phyloP scores from a whole-genome alignment of 2,888 invertebrate genomes.

The Cynaeus angustus region DNA sequence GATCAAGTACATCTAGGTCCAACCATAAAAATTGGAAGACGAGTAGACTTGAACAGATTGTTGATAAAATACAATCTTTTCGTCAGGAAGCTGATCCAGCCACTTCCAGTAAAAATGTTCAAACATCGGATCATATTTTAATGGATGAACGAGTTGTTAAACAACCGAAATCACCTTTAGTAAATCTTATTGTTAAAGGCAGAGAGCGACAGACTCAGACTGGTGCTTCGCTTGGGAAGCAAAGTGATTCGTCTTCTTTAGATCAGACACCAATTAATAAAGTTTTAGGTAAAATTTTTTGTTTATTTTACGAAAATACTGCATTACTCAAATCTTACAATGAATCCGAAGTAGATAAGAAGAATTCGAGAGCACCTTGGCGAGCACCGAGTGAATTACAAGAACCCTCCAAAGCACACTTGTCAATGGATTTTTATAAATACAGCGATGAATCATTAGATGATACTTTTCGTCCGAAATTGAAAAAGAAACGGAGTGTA shows the following conservation, averaged over 20 bases:
- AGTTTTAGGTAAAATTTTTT: no score
- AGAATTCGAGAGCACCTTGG: neutral
- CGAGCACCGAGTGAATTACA: neutral
- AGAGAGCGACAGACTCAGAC: neutral
- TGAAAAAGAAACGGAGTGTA: neutral
- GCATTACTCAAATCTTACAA: neutral
- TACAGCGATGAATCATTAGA: neutral
- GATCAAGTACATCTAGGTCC: no score
- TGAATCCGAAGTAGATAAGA: neutral
- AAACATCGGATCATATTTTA: neutral
- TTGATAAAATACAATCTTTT: neutral
- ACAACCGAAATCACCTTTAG: no score
- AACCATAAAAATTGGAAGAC: neutral
- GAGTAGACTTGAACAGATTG: neutral
- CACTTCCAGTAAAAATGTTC: neutral
- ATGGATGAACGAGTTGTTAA: neutral
- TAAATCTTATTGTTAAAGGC: no score
- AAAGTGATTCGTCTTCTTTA: no score
- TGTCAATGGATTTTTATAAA: neutral
- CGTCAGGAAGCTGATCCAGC: neutral
- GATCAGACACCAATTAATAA: no score
- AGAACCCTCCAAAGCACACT: neutral
- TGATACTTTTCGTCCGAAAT: constrained; percentile 7
- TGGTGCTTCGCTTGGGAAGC: neutral
- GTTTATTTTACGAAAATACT: neutral